Percentiles rank a stretch among this genome's conserved stretches.
These are phyloP conservation scores for Holothuria leucospilota DNA, from an alignment of 53 echinoderm and acorn worm genomes.

Conservation along the genomic window DNA sequence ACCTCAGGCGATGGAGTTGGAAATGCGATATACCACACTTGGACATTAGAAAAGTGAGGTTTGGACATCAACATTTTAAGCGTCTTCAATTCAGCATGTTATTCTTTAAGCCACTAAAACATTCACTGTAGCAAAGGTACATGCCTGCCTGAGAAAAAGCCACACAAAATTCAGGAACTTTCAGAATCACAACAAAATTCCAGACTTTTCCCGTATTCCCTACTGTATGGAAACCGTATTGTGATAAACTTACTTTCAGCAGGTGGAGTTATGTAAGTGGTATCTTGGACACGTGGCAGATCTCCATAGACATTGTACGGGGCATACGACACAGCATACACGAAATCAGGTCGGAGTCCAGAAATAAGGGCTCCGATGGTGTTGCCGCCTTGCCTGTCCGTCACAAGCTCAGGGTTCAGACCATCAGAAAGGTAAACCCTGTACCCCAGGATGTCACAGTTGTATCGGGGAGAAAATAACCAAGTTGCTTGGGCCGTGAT, in stretches of 20 bases:
- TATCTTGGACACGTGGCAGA: constrained; percentile 12
- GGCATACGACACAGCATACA: constrained; percentile 60
- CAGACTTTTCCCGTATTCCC: no score
- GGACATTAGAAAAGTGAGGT: no score
- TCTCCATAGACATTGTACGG: constrained; percentile 55
- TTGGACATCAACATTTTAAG: no score
- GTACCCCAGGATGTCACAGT: constrained; percentile 82
- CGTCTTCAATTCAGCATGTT: no score
- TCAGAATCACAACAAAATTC: no score
- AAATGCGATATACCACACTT: no score
- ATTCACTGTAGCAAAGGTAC: no score
- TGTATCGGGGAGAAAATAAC: constrained; percentile 52
- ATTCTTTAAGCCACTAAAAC: no score
- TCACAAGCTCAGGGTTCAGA: constrained; percentile 28
- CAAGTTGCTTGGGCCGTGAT: constrained; percentile 58
- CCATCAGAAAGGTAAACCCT: constrained; percentile 66
- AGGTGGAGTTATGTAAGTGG: constrained; percentile 19
- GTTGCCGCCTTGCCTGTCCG: constrained; percentile 30
- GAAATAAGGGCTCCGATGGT: constrained; percentile 32
- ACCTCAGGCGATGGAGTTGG: no score
- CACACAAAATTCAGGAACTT: no score
- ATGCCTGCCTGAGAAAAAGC: no score
- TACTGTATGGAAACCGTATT: no score
- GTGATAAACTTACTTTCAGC: constrained; percentile 28
- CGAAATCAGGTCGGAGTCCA: constrained; percentile 49